Evolutionary conservation across 2,888 invertebrate genomes (phyloP).

Genomic region (Megamerina dolium): DNA sequence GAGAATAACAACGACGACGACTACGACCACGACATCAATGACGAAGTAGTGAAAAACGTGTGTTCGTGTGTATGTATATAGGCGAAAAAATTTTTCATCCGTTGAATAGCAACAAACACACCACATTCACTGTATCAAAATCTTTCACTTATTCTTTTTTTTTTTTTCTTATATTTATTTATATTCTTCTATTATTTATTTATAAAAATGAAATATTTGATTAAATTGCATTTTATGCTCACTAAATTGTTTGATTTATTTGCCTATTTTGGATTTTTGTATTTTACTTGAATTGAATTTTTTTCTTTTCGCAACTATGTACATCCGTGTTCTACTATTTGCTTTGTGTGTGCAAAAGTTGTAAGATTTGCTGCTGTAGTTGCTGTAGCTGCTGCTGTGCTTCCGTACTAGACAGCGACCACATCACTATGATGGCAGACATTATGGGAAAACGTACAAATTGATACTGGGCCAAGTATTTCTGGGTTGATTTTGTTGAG

Average conservation of each 20-base stretch:
- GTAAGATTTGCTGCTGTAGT: conserved; percentile 4
- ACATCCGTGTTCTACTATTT: neutral
- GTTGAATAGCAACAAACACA: conserved; percentile 2
- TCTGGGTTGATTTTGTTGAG: conserved; percentile 31
- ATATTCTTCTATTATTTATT: neutral
- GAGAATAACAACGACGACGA: neutral
- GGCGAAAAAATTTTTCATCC: conserved; percentile 12
- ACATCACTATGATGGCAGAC: conserved; percentile 39
- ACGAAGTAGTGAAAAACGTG: conserved; percentile 12
- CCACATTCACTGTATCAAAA: no score
- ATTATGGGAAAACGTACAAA: conserved; percentile 48
- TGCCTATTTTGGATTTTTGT: conserved; percentile 1
- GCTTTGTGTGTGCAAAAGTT: neutral
- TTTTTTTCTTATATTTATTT: neutral
- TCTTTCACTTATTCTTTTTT: no score
- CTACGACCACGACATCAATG: neutral
- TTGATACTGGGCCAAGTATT: conserved; percentile 47
- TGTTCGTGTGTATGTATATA: conserved; percentile 10
- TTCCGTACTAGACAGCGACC: conserved; percentile 24
- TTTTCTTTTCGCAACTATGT: no score
- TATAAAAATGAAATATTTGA: conserved; percentile 1
- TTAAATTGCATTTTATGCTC: neutral
- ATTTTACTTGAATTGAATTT: neutral
- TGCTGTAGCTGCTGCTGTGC: conserved; percentile 21
- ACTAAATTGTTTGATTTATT: neutral